A percentile compares a stretch with the other conserved stretches of the same genome.
Evolutionary conservation across 1,140 invertebrate genomes (phyloP).

Genomic region (Drosophila subpulchrella): DNA sequence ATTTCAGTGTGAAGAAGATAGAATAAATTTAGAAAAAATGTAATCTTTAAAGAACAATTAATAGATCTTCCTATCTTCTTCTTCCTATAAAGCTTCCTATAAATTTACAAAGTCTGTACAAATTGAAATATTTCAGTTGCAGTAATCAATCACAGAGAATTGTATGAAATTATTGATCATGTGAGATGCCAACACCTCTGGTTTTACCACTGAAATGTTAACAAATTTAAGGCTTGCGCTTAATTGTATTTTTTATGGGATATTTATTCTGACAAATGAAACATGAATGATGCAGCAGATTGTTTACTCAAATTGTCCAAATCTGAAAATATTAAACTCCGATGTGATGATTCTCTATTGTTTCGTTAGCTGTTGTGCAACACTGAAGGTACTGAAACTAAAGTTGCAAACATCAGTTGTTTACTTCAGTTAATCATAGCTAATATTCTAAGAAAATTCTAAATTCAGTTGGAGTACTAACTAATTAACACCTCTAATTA

Average conservation of each 20-base stretch:
- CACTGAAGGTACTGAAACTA: neutral
- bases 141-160: neutral
- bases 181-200: neutral
- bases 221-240: neutral
- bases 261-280: neutral
- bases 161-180: neutral
- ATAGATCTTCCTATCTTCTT: no score
- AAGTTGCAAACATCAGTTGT: neutral
- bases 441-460: neutral
- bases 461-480: neutral
- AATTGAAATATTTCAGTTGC: neutral
- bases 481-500: neutral
- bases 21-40: neutral
- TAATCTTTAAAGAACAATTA: no score
- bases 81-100: no score
- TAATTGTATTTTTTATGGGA: neutral
- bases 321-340: neutral
- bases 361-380: neutral
- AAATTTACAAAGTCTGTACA: no score
- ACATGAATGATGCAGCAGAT: neutral
- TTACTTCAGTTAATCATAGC: neutral
- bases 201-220: neutral
- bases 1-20: neutral
- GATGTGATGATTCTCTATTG: neutral
- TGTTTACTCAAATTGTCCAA: neutral